A percentile compares a stretch with the other conserved stretches of the same genome.
These are phyloP conservation scores for Bibio marci DNA, from an alignment of 2,888 invertebrate genomes.

Conservation along the genomic window DNA sequence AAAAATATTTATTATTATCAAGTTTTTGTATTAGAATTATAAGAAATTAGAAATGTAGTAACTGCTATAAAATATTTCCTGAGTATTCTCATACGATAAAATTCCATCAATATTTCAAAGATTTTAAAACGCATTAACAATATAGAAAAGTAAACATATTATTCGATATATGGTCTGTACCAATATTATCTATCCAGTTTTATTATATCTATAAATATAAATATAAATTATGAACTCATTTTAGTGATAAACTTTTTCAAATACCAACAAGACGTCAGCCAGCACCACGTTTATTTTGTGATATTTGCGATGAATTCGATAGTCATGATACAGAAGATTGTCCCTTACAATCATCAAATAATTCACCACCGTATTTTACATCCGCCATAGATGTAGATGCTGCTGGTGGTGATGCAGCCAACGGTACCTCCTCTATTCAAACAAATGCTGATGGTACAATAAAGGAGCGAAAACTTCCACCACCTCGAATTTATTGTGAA, in stretches of 20 bases:
- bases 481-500: constrained; percentile 72
- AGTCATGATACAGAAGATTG: constrained; percentile 96
- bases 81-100: too few species aligned
- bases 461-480: constrained; percentile 23
- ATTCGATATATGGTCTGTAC: too few species aligned
- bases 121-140: too few species aligned
- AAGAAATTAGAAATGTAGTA: too few species aligned
- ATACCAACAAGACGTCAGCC: constrained; percentile 28
- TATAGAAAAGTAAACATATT: too few species aligned
- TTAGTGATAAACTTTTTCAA: constrained; percentile 34
- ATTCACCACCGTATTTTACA: constrained; percentile 29
- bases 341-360: constrained; percentile 60
- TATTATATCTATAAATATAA: not conserved
- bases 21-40: too few species aligned
- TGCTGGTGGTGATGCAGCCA: too few species aligned
- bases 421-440: constrained; percentile 20
- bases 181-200: too few species aligned
- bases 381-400: constrained; percentile 16
- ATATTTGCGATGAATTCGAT: constrained; percentile 95
- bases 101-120: too few species aligned
- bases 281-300: constrained; percentile 82
- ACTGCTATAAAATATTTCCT: too few species aligned
- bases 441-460: constrained; percentile 16
- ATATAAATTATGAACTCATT: constrained; percentile 2
- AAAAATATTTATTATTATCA: too few species aligned